These are phyloP conservation scores for Caenorhabditis virilis DNA, from an alignment of 2,888 invertebrate genomes.

Conservation along the genomic window DNA sequence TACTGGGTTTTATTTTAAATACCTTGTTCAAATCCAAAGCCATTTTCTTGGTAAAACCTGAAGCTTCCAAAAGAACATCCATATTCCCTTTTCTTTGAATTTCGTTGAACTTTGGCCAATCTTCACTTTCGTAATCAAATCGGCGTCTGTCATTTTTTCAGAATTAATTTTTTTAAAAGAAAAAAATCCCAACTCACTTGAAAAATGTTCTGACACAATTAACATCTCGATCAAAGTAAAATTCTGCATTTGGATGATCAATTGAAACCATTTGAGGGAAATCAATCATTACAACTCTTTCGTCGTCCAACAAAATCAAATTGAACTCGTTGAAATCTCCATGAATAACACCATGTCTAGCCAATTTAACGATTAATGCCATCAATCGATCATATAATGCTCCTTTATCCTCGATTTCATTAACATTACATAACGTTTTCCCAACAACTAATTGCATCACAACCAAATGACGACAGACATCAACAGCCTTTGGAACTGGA, in stretches of 20 bases:
- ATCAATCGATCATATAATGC: conserved; percentile 86
- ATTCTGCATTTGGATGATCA: conserved; percentile 85
- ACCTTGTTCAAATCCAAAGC: conserved; percentile 61
- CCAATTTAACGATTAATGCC: conserved; percentile 87
- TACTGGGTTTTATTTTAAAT: not conserved
- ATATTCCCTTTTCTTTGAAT: conserved; percentile 77
- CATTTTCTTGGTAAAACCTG: conserved; percentile 81
- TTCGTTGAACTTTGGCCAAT: conserved; percentile 71
- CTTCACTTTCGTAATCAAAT: conserved; percentile 84
- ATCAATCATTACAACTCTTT: conserved; percentile 86
- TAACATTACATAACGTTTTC: conserved; percentile 69
- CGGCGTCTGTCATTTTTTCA: conserved; percentile 78
- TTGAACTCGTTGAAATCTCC: conserved; percentile 99
- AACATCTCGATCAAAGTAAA: conserved; percentile 94
- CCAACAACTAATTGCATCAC: conserved; percentile 88
- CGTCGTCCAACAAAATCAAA: conserved; percentile 78
- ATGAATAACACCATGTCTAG: conserved; percentile 93
- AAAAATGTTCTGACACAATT: conserved; percentile 79
- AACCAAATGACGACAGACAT: conserved; percentile 90
- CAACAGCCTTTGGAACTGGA: conserved; percentile 91
- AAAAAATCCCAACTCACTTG: conserved; percentile 20
- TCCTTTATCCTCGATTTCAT: conserved; percentile 51
- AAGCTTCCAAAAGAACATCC: conserved; percentile 87
- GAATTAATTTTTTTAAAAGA: not conserved
- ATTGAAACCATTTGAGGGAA: conserved; percentile 99